Evolutionary conservation across 2,113 vertebrate genomes (phyloP).

Genomic region (Sprattus sprattus): DNA sequence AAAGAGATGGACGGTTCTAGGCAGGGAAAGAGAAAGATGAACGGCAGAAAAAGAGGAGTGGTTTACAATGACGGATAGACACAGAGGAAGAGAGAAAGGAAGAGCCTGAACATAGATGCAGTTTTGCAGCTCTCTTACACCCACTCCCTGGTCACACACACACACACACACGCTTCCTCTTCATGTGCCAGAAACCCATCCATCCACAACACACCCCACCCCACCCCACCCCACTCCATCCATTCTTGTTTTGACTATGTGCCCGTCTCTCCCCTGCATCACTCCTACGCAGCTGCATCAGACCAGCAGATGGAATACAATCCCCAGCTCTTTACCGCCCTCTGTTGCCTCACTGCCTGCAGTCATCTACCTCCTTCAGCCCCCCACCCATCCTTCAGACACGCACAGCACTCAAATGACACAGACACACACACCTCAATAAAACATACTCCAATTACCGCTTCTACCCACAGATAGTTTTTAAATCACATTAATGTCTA

Average conservation of each 20-base stretch:
- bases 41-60: background rate
- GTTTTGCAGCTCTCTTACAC: background rate
- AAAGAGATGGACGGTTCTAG: background rate
- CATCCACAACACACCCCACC: background rate
- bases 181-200: conserved; percentile 1
- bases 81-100: background rate
- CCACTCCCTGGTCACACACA: background rate
- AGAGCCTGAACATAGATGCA: background rate
- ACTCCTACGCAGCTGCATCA: background rate
- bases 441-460: background rate
- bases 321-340: conserved; percentile 42
- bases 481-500: background rate
- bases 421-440: background rate
- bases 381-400: background rate
- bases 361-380: background rate
- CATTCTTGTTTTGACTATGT: background rate
- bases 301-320: background rate
- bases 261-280: background rate
- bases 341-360: conserved; percentile 46
- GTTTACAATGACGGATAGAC: background rate
- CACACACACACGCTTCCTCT: conserved; percentile 6
- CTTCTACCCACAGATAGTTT: background rate
- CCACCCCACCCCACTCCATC: background rate
- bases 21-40: background rate
- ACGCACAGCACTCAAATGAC: background rate